phyloP scores from a whole-genome alignment of 2,888 invertebrate genomes.

The Syritta pipiens region DNA sequence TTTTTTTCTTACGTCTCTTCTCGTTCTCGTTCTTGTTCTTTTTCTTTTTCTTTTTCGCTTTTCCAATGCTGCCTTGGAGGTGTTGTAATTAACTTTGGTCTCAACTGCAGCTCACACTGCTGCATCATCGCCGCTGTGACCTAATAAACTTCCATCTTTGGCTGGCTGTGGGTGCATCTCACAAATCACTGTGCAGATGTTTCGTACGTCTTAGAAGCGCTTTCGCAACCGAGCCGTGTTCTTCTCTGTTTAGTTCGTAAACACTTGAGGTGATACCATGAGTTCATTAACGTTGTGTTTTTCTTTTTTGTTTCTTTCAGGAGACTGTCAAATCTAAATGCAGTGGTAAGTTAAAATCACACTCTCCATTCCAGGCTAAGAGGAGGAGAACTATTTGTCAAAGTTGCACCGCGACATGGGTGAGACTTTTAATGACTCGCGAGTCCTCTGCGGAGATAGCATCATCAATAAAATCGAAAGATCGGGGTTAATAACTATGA shows the following conservation, averaged over 20 bases:
- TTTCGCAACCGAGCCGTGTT: slow-evolving; percentile 12
- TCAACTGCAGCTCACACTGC: slow-evolving; percentile 41
- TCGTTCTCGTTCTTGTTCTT: slow-evolving; percentile 6
- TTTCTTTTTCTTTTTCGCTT: slow-evolving; percentile 16
- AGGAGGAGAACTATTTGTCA: no score
- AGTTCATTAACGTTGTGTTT: slow-evolving; percentile 18
- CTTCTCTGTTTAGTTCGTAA: background rate
- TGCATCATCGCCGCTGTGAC: slow-evolving; percentile 32
- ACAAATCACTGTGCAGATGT: slow-evolving; percentile 1
- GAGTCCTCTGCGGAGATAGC: no score
- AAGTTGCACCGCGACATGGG: no score
- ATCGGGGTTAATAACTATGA: no score
- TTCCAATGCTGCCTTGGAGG: slow-evolving; percentile 37
- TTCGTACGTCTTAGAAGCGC: slow-evolving; percentile 20
- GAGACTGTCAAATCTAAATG: slow-evolving; percentile 46
- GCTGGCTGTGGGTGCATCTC: background rate
- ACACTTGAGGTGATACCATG: background rate
- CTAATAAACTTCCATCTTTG: slow-evolving; percentile 45
- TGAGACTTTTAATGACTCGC: no score
- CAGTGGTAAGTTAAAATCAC: slow-evolving; percentile 59
- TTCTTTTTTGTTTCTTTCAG: slow-evolving; percentile 48
- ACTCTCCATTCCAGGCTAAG: no score
- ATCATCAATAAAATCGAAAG: no score
- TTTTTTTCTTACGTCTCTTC: background rate
- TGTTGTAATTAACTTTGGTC: slow-evolving; percentile 63